Base-by-base conservation (phyloP, 2,888 invertebrate genomes). In the Halictus ligatus region DNA sequence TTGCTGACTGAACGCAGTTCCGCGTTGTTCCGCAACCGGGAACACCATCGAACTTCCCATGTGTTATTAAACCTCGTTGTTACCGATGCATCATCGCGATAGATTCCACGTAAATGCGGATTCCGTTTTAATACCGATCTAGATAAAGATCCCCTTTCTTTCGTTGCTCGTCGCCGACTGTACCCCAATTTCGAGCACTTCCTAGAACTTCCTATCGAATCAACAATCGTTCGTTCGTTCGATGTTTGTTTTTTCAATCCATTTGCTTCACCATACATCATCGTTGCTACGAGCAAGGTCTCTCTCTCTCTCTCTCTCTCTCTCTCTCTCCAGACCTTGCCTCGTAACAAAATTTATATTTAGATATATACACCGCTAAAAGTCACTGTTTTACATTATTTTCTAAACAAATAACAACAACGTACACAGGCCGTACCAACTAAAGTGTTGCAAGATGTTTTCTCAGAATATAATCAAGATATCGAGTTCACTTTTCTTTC, bases 1-100 rank as follows among this genome's bases (percentile, higher is more conserved):
- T 74, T 67, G 80, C 64, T 48, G 83, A 64, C 78, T 58, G 46
- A 78, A 78, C 76, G 78, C 78, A 67, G 85, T 87, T 84, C 83
- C 90, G 83, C 80, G 76, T 76, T 81, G 75, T 64, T 64, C 84
- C 78, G 81, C 85, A 79, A 81, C 78, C 87, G 74, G 81, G 79
- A 87, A 81, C 75, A 77, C 64, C 43, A 54, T 25, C 58, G 71
- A 75, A 74, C 76, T 85, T 80, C 78, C 84, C 84, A 78, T 77
- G 73, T 80, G 71, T 64, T 80, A 80, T 80, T 50, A 58, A 71
- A 76, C 71, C 50, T 75, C 60, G 21, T 80, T 75, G 21, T 80
- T 75, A 75, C 3, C 29, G n/a, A 50, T 48, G 48, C 64, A 69
- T 46, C 67, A 29, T 25, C 50, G 60, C 50, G 12, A 71, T 25